phyloP scores from a whole-genome alignment of 2,888 invertebrate species.

The Luperina nickerlii region DNA sequence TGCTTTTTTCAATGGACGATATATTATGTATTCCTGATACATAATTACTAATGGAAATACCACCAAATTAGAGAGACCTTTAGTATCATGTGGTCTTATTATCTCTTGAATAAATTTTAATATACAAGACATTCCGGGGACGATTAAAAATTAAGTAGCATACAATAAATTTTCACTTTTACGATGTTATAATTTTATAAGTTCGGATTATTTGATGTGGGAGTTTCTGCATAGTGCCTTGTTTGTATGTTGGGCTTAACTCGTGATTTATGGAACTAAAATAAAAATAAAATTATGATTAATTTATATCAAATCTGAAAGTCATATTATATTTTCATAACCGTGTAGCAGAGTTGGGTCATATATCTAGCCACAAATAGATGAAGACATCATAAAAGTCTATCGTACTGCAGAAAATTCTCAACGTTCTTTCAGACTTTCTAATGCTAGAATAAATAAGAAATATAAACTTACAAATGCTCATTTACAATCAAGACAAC shows the following conservation, averaged over 20 bases:
- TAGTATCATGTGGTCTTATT: slow-evolving; percentile 66
- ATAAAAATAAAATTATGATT: slow-evolving; percentile 18
- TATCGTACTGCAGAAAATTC: neutral
- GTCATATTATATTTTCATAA: slow-evolving; percentile 2
- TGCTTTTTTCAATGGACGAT: slow-evolving; percentile 71
- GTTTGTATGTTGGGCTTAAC: slow-evolving; percentile 34
- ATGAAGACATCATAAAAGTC: neutral
- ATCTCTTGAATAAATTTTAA: slow-evolving; percentile 71
- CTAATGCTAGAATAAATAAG: slow-evolving; percentile 41
- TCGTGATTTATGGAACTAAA: slow-evolving; percentile 36
- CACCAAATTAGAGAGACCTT: slow-evolving; percentile 75
- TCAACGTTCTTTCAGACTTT: slow-evolving; percentile 1
- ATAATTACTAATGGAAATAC: slow-evolving; percentile 77
- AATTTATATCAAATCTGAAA: slow-evolving; percentile 13
- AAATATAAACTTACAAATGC: slow-evolving; percentile 48
- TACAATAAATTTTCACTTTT: slow-evolving; percentile 69
- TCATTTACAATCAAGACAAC: slow-evolving; percentile 62
- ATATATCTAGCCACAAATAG: neutral
- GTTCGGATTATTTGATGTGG: slow-evolving; percentile 44
- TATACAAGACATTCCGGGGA: slow-evolving; percentile 62
- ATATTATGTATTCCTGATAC: slow-evolving; percentile 54
- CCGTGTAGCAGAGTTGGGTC: neutral
- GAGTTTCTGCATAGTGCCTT: slow-evolving; percentile 52
- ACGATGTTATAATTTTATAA: slow-evolving; percentile 57
- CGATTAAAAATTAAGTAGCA: slow-evolving; percentile 73